A percentile compares a stretch with the other conserved stretches of the same genome.
phyloP scores from a whole-genome alignment of 2,113 vertebrate genomes.

The Pituophis catenifer region DNA sequence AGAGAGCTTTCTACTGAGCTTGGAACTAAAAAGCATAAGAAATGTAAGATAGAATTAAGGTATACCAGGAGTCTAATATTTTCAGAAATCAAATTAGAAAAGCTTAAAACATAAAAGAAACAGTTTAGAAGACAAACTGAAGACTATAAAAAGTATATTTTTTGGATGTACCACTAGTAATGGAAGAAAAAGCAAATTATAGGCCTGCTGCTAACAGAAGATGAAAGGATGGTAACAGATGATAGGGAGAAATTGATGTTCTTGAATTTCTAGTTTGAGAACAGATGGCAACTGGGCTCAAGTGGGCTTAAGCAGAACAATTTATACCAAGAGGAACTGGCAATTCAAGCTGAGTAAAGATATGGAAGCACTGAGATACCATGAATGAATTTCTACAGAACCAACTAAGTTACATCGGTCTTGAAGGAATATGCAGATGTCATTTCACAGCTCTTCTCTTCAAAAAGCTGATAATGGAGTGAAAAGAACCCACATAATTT shows the following conservation, averaged over 20 bases:
- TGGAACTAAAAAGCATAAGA: not conserved
- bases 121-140: not conserved
- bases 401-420: not conserved
- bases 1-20: not conserved
- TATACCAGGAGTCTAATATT: not conserved
- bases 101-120: not conserved
- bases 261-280: not conserved
- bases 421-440: not conserved
- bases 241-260: not conserved
- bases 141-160: not conserved
- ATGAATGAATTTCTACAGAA: not conserved
- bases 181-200: not conserved
- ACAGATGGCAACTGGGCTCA: not conserved
- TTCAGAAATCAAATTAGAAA: not conserved
- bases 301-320: not conserved
- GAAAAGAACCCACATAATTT: not conserved
- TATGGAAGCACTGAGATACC: not conserved
- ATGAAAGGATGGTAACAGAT: not conserved
- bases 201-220: not conserved
- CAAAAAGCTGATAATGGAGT: not conserved
- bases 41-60: not conserved
- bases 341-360: not conserved
- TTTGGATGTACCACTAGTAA: not conserved
- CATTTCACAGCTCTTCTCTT: not conserved
- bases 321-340: not conserved